Base-by-base conservation (phyloP, 2,113 vertebrate species). In the Psettodes erumei region DNA sequence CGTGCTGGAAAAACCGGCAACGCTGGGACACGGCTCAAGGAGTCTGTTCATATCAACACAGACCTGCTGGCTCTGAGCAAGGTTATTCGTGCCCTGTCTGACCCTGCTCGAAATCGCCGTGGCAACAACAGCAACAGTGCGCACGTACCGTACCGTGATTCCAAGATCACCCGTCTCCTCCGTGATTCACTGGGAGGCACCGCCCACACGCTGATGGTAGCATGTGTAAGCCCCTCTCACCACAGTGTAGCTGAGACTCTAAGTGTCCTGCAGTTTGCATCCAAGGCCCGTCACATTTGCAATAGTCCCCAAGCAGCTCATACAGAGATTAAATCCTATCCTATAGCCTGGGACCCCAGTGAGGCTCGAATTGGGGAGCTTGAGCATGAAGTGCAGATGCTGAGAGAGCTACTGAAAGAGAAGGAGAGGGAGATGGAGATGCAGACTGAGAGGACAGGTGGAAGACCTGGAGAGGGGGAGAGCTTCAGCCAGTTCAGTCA, bases 91-190 rank as follows among this genome's bases (percentile, higher is more conserved):
- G 95, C 96, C n/a, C 95, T 98, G 32, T 94, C 95, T 33, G 94
- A 97, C 51, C 92, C 93, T 1, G 92, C 91, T 33, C 93, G 65
- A 12, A 72, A 67, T 58, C 81, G 93, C 11, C 95, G 94, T 76
- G 93, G 78, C 21, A 84, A 88, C 73, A 64, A 1, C 56, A 37
- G 42, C 37, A 47, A 23, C 58, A 66, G 56, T 23, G 25, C 60
- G 1, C 94, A 97, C 66, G 88, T 98, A 73, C 97, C 96, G 0
- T 98, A 96, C 43, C 93, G 96, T 6, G 95, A 96, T 81, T 93
- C 97, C 75, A 98, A 98, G 92, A 96, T 98, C 51, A 98, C 97
- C 40, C 95, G 96, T 25, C 94, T 98, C 76, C 94, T 98, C 59
- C 96, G 96, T 43, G 97, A 97, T 38, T 96, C 96, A 0, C 84